These are phyloP conservation scores for Uropsilus gracilis DNA, from an alignment of 2,113 vertebrate genomes.

Conservation along the genomic window DNA sequence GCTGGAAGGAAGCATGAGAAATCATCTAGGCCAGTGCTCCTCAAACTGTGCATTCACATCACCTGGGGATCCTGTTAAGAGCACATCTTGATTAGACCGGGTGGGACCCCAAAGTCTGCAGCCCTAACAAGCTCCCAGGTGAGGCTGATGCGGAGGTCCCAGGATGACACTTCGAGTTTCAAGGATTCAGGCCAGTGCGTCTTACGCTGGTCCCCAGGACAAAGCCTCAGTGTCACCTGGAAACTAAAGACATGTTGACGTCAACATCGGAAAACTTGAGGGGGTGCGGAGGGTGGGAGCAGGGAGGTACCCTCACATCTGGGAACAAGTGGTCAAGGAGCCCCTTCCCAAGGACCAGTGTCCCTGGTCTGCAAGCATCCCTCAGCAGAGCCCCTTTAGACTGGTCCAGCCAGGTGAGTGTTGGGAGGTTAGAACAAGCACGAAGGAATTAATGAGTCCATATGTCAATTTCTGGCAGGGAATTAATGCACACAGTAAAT, in stretches of 20 bases:
- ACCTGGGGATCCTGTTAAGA: neutral
- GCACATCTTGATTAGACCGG: neutral
- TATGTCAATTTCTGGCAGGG: constrained; percentile 50
- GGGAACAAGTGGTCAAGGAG: neutral
- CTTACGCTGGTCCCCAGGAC: neutral
- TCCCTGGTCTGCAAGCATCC: neutral
- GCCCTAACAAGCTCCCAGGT: neutral
- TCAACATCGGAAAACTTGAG: neutral
- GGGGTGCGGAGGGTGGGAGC: no score
- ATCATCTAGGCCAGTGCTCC: neutral
- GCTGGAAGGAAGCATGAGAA: neutral
- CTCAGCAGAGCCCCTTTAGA: neutral
- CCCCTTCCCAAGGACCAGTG: neutral
- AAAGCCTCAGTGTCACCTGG: neutral
- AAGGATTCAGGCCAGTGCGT: neutral
- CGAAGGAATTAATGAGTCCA: constrained; percentile 18
- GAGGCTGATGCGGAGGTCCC: neutral
- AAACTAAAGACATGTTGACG: no score
- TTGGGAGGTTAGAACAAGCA: neutral
- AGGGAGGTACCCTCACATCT: rapidly evolving
- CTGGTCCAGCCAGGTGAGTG: neutral
- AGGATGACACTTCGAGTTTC: neutral
- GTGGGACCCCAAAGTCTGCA: neutral
- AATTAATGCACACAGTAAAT: neutral
- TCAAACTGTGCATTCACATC: neutral